phyloP scores from a whole-genome alignment of 2,113 vertebrate genomes.

The Antechinus flavipes region DNA sequence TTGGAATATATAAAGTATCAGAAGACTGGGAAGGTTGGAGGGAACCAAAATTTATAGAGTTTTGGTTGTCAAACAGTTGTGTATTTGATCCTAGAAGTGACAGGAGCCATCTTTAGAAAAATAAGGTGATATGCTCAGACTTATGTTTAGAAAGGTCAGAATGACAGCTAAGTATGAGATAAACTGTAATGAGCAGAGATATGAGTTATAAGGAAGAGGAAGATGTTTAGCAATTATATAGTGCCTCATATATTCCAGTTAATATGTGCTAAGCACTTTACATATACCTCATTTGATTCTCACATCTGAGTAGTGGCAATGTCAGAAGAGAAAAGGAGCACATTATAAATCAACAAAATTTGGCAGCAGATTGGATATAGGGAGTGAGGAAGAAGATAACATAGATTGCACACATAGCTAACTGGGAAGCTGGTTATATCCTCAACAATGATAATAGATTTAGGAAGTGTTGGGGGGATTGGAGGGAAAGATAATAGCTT shows the following conservation, averaged over 20 bases:
- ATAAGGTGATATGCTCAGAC: not conserved
- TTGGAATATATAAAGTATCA: not conserved
- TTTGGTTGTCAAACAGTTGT: not conserved
- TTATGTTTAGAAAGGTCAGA: not conserved
- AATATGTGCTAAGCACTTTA: too few relatives aligned
- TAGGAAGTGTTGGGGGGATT: too few relatives aligned
- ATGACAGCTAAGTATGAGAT: too few relatives aligned
- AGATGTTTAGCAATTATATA: too few relatives aligned
- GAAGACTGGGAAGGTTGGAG: not conserved
- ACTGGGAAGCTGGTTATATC: too few relatives aligned
- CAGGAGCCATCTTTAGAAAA: not conserved
- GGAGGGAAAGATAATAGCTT: too few relatives aligned
- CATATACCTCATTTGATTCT: too few relatives aligned
- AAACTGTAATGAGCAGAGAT: too few relatives aligned
- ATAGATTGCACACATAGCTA: too few relatives aligned
- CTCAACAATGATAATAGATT: too few relatives aligned
- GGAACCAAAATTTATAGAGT: not conserved
- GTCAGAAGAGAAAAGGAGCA: not conserved
- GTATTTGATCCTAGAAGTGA: not conserved
- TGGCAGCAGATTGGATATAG: not conserved
- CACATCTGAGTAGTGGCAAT: not conserved
- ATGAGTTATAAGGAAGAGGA: too few relatives aligned
- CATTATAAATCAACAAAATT: not conserved
- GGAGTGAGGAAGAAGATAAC: not conserved
- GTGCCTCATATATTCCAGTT: too few relatives aligned